phyloP scores from a whole-genome alignment of 1,140 invertebrate species.

The Polyergus mexicanus region DNA sequence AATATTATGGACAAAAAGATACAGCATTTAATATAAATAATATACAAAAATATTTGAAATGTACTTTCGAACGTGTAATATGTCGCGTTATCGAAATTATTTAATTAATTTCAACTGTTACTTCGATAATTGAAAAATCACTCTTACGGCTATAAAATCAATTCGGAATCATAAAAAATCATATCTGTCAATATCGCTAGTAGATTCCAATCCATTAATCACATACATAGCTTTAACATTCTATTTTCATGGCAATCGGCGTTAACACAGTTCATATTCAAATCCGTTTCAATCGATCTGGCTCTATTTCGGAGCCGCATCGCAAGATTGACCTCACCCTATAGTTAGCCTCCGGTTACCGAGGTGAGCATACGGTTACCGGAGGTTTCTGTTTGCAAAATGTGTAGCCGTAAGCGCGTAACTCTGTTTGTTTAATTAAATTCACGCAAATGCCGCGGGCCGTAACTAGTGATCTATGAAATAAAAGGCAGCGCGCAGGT shows the following conservation, averaged over 20 bases:
- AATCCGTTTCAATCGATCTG: slow-evolving; percentile 66
- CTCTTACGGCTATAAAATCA: slow-evolving; percentile 3
- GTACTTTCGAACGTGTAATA: not conserved
- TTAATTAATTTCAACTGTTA: not conserved
- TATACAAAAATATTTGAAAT: not conserved
- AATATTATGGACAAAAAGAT: not conserved
- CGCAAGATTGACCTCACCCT: slow-evolving; percentile 64
- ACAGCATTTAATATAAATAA: not conserved
- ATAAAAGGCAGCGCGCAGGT: slow-evolving; percentile 51
- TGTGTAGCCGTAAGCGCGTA: slow-evolving; percentile 49
- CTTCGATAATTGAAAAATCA: slow-evolving; percentile 16
- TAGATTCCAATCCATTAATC: slow-evolving; percentile 36
- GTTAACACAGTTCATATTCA: slow-evolving; percentile 62
- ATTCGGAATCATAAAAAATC: slow-evolving; percentile 28
- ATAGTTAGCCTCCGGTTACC: slow-evolving; percentile 68
- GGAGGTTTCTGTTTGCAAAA: slow-evolving; percentile 47
- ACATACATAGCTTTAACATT: slow-evolving; percentile 42
- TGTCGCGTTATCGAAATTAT: not conserved
- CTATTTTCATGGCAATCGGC: slow-evolving; percentile 30
- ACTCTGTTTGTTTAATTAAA: slow-evolving; percentile 62
- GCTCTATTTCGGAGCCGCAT: slow-evolving; percentile 61
- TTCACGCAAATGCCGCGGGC: slow-evolving; percentile 49
- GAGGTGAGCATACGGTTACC: slow-evolving; percentile 56
- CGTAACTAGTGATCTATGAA: slow-evolving; percentile 52
- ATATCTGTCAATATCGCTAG: not conserved